A percentile compares a stretch with the other conserved stretches of the same genome.
These are phyloP conservation scores for Mormoops blainvillei DNA, from an alignment of 2,113 vertebrate species.

Conservation along the genomic window DNA sequence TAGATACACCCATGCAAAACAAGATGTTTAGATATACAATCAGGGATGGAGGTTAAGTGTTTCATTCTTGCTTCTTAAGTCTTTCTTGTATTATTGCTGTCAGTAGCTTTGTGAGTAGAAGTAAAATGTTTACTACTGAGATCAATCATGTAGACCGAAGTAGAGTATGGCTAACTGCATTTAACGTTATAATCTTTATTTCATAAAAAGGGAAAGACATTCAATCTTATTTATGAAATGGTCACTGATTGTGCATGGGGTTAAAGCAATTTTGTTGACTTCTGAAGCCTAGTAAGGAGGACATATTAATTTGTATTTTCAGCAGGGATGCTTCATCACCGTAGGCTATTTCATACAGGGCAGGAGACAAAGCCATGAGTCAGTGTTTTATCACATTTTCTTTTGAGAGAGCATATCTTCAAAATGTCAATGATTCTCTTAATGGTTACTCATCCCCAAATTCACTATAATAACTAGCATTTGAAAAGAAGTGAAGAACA, in stretches of 20 bases:
- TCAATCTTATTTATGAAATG: not conserved
- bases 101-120: slow-evolving; percentile 5
- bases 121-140: not conserved
- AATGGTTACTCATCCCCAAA: slow-evolving; percentile 16
- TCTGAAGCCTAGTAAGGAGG: not conserved
- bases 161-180: not conserved
- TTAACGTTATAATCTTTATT: slow-evolving; percentile 19
- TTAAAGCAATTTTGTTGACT: not conserved
- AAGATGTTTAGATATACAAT: not conserved
- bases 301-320: slow-evolving; percentile 20
- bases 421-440: slow-evolving; percentile 11
- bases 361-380: not conserved
- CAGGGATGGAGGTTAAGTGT: not conserved
- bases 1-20: not conserved
- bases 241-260: not conserved
- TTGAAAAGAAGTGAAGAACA: not conserved
- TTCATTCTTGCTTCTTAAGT: not conserved
- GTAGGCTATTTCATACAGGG: not conserved
- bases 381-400: slow-evolving; percentile 4
- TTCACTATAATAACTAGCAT: not conserved
- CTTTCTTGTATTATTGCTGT: not conserved
- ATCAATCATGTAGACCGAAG: not conserved
- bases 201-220: not conserved
- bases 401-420: slow-evolving; percentile 21
- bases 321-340: not conserved